Evolutionary conservation across 2,113 vertebrate genomes (phyloP), one percentile per base, ranked within the genome.

Genomic region (Tragelaphus imberbis): DNA sequence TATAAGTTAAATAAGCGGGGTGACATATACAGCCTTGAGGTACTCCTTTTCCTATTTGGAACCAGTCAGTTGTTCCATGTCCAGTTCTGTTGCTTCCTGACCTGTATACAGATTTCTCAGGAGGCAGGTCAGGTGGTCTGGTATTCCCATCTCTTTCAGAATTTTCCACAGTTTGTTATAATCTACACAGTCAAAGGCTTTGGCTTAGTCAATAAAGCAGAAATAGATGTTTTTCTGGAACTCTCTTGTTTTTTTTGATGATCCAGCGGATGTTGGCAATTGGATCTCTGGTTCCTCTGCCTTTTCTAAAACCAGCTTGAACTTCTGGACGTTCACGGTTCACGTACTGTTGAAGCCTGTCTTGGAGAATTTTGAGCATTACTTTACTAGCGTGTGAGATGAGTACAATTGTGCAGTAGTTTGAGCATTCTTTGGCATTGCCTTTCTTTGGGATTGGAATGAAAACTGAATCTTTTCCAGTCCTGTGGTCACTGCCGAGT

Each of bases 221-320:
- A 68, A 68, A 68, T n/a, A n/a, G 63, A 68, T n/a, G 33, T n/a
- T 68, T 68, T 68, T n/a, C 33, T 68, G 33, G 63, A 68, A n/a
- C 7, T n/a, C 63, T 68, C 33, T 68, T 68, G 16, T 4, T 68
- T 19, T 19, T 68, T 68, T n/a, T 0, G 0, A n/a, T 68, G 33
- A 68, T 9, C 63, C 63, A 68, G 63, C 2, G 0, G 63, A 68
- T 68, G 33, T n/a, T 68, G 63, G 33, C 63, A 19, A n/a, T 68
- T 68, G n/a, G 63, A n/a, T 68, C 33, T 68, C 63, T 68, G 63
- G 16, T 17, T 68, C 63, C 33, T n/a, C 33, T 68, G 63, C 33
- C 63, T 68, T n/a, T 68, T 68, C 63, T 68, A 68, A n/a, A n/a
- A 2, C 33, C 15, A 5, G 63, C 33, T 68, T 68, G 63, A 68